These are phyloP conservation scores for Porites cylindrica DNA, from an alignment of 92 coral and sea anemone species.

Conservation along the genomic window DNA sequence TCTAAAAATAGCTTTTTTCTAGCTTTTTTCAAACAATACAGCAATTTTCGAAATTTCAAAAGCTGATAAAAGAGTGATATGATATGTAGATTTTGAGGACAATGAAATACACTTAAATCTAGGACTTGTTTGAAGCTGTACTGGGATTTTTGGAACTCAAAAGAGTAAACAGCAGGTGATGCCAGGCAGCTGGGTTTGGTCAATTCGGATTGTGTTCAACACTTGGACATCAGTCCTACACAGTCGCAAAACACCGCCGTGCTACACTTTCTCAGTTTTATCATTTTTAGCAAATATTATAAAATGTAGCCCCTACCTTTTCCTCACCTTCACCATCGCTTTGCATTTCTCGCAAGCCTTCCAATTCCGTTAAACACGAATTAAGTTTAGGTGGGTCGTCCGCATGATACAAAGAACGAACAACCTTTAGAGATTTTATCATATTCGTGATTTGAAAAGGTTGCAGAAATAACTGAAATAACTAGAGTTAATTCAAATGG, in stretches of 20 bases:
- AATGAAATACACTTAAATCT: no score
- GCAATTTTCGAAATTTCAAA: not conserved
- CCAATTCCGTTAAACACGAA: not conserved
- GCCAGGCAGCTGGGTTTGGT: no score
- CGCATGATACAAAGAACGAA: not conserved
- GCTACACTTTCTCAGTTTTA: not conserved
- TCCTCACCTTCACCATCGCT: not conserved
- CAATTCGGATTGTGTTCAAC: no score
- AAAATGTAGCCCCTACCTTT: not conserved
- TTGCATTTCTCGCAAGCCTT: constrained; percentile 2
- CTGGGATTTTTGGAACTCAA: no score
- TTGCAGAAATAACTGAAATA: not conserved
- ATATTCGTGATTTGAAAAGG: not conserved
- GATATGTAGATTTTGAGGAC: not conserved
- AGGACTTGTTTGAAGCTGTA: not conserved
- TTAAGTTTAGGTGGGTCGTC: not conserved
- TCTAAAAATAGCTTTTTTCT: not conserved
- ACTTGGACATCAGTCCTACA: no score
- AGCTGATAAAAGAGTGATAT: not conserved
- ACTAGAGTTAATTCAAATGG: not conserved
- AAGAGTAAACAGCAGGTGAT: no score
- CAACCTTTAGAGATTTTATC: not conserved
- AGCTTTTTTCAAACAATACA: not conserved
- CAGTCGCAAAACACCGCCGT: not conserved
- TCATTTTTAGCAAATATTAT: no score